Evolutionary conservation across 2,113 vertebrate genomes (phyloP), one percentile per base, ranked within the genome.

Genomic region (Heptranchias perlo): DNA sequence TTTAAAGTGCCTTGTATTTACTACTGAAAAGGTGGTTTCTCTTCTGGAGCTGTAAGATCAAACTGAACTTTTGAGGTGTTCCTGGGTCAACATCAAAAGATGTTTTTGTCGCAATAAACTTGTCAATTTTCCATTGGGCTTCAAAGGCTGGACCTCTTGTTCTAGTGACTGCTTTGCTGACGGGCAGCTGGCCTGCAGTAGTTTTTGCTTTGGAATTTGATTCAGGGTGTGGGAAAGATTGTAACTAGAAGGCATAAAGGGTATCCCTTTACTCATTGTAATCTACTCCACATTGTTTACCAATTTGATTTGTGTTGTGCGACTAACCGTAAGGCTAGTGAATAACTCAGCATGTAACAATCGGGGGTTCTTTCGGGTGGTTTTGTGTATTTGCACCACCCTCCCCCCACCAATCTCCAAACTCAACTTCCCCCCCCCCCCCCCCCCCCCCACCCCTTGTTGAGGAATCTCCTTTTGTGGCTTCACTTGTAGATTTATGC

Each of bases 251-350:
- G 82, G 39, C 94, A 76, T 96, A 95, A 62, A 87, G 61, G 13
- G 65, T 96, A 91, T 96, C 82, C 95, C 89, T 96, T 96, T 96
- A 35, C 84, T 35, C 95, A 91, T 58, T 96, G 96, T 96, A 96
- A 96, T 95, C 95, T 92, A 44, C 67, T 92, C 21, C 31, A 21
- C 65, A 58, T 96, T 96, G 86, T 96, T 96, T 96, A 87, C 96
- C 65, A 47, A 16, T 47, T 96, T 96, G 69, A 69, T 91, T 69
- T 87, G 64, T 76, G 76, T 87, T 95, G 31, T 96, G 96, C 23
- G 44, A 67, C 47, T 86, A 28, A 69, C 39, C 44, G 23, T 58
- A 58, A 28, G 94, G n/a, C 31, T 23, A 21, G 18, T 82, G 93
- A 89, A 95, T 52, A 61, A 84, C 35, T 64, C 94, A 25, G 94